phyloP scores from a whole-genome alignment of 2,113 vertebrate genomes.

The Melanotaenia duboulayi region DNA sequence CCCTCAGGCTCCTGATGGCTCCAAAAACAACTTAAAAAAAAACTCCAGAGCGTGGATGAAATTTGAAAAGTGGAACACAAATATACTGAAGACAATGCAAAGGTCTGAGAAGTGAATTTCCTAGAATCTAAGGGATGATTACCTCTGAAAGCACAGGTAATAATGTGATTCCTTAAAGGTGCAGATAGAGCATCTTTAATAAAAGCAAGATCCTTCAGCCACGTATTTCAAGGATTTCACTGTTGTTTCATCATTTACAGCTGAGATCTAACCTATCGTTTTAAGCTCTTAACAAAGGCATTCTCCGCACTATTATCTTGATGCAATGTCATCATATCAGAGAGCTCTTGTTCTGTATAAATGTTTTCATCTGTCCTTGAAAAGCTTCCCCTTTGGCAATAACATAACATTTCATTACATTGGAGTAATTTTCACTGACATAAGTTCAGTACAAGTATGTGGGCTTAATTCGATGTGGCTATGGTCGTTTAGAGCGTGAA shows the following conservation, averaged over 20 bases:
- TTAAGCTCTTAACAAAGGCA: slow-evolving; percentile 52
- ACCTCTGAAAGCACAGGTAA: slow-evolving; percentile 35
- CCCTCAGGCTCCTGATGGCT: slow-evolving; percentile 55
- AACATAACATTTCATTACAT: slow-evolving; percentile 73
- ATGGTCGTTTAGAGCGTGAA: slow-evolving; percentile 70
- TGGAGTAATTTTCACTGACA: slow-evolving; percentile 67
- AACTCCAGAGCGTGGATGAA: slow-evolving; percentile 30
- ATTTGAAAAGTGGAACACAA: slow-evolving; percentile 42
- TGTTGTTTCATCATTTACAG: slow-evolving; percentile 69
- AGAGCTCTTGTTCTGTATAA: slow-evolving; percentile 57
- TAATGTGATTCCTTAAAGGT: slow-evolving; percentile 19
- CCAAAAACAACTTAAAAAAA: slow-evolving; percentile 2
- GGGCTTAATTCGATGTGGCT: slow-evolving; percentile 67
- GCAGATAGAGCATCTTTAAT: slow-evolving; percentile 29
- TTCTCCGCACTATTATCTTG: slow-evolving; percentile 67
- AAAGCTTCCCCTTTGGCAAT: slow-evolving; percentile 65
- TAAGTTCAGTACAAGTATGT: slow-evolving; percentile 47
- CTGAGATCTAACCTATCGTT: slow-evolving; percentile 52
- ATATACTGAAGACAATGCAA: background rate
- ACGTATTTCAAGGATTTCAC: slow-evolving; percentile 56
- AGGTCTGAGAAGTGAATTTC: slow-evolving; percentile 2
- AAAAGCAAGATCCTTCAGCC: slow-evolving; percentile 20
- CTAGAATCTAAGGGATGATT: slow-evolving; percentile 28
- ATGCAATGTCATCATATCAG: slow-evolving; percentile 67
- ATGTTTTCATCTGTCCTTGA: slow-evolving; percentile 71